Base-by-base conservation (phyloP, 2,113 vertebrate species). In the Rhizomys pruinosus region DNA sequence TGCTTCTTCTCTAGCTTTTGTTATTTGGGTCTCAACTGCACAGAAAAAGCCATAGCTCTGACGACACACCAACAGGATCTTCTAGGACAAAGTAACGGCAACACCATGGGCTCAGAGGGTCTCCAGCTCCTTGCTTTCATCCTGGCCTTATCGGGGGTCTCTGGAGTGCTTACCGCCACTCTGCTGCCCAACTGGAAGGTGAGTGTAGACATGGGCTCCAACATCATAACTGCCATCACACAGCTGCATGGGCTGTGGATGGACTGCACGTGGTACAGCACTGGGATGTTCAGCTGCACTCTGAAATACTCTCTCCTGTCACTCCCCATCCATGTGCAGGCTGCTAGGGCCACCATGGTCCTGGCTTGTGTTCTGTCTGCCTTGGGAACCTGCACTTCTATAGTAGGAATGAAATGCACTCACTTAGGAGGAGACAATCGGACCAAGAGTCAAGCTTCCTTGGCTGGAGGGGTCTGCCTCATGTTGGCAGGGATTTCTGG, bases 261-360 rank as follows among this genome's bases (percentile, higher is more conserved):
- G 99, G 99, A 99, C 98, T 99, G 99, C 98, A 99, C 99, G 0
- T 99, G 99, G 99, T 99, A 99, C 98, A 99, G 99, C 98, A 99
- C 99, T 0, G 99, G 99, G 94, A 99, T 99, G 99, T 99, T 99
- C 97, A 99, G 99, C 97, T 99, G 99, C 84, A 98, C 98, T 3
- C 97, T 99, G 17, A 99, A 99, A 97, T 98, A 98, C 97, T 99
- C 99, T 0, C 96, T 99, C 37, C 98, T 99, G 66, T 98, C 99
- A 0, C 99, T 99, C 52, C 99, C 99, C 0, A 29, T 98, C n/a
- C 99, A 99, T 76, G 98, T 99, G 97, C 99, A 99, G 98, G 98
- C 98, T 25, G 99, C 99, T 42, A 98, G 99, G 97, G 99, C 98
- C 91, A 98, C 99, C 89, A 99, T 99, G 99, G 98, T 99, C 59